Conservation (phyloP, 2,888 invertebrate genomes). For the Neoaliturus tenellus region DNA sequence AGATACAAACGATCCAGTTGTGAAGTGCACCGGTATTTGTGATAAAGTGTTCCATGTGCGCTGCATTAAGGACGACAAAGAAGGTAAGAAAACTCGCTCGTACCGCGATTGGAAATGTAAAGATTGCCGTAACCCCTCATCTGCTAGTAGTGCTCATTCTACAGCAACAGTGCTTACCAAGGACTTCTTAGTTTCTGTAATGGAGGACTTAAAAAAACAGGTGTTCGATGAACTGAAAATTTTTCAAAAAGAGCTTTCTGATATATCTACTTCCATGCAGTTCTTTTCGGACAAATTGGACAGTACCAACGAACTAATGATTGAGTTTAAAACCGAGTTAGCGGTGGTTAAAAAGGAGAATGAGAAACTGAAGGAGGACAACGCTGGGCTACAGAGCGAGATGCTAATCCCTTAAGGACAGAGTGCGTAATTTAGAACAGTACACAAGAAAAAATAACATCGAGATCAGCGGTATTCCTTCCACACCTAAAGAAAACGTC, state of each 20-base stretch:
- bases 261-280: not conserved
- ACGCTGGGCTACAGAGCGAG: not conserved
- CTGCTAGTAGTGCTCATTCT: no score
- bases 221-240: not conserved
- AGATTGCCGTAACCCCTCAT: no score
- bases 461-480: not conserved
- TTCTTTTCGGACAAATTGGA: not conserved
- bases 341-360: not conserved
- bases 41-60: no score
- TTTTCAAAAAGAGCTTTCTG: not conserved
- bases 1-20: no score
- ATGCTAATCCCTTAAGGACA: not conserved
- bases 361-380: not conserved
- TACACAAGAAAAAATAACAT: not conserved
- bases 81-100: no score
- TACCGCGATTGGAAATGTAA: no score
- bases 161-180: no score
- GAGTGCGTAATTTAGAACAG: not conserved
- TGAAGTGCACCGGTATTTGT: no score
- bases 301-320: not conserved
- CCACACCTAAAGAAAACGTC: not conserved
- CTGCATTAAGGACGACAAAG: no score
- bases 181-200: no score
- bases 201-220: not conserved
- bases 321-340: not conserved